phyloP scores from a whole-genome alignment of 1,140 invertebrate species.

The Euwallacea similis region DNA sequence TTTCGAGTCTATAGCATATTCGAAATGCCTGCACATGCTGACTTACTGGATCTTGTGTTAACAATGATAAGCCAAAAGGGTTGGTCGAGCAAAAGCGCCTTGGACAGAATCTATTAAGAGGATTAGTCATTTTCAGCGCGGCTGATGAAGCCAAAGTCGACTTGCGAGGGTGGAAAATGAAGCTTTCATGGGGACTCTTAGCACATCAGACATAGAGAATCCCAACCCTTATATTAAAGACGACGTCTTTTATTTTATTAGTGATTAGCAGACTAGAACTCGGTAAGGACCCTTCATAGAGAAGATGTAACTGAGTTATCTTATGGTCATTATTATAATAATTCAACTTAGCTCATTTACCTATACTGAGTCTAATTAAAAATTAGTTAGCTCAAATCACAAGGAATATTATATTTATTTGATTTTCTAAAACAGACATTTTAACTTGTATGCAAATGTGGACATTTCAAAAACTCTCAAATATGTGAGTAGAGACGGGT shows the following conservation, averaged over 20 bases:
- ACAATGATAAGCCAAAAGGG: slow-evolving; percentile 54
- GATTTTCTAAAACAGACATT: too few species aligned
- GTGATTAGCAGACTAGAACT: neutral
- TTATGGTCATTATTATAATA: too few species aligned
- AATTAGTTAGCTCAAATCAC: too few species aligned
- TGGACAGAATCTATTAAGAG: slow-evolving; percentile 54
- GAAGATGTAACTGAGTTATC: too few species aligned
- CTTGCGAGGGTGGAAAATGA: slow-evolving; percentile 35
- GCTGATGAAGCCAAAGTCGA: slow-evolving; percentile 49
- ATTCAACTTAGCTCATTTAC: too few species aligned
- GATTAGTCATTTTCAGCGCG: slow-evolving; percentile 47
- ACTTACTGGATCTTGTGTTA: slow-evolving; percentile 55
- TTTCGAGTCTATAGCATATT: neutral
- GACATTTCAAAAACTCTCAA: slow-evolving; percentile 27
- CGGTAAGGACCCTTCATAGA: too few species aligned
- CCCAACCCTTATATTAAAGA: neutral
- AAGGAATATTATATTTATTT: too few species aligned
- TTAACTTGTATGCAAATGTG: neutral
- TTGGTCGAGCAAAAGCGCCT: slow-evolving; percentile 48
- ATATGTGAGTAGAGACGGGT: slow-evolving; percentile 41
- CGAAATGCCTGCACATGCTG: slow-evolving; percentile 35
- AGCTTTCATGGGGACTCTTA: slow-evolving; percentile 32
- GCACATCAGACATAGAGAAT: slow-evolving; percentile 6
- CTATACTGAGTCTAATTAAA: too few species aligned
- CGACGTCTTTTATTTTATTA: neutral